phyloP scores from a whole-genome alignment of 2,888 invertebrate species.

The Sepiola atlantica region DNA sequence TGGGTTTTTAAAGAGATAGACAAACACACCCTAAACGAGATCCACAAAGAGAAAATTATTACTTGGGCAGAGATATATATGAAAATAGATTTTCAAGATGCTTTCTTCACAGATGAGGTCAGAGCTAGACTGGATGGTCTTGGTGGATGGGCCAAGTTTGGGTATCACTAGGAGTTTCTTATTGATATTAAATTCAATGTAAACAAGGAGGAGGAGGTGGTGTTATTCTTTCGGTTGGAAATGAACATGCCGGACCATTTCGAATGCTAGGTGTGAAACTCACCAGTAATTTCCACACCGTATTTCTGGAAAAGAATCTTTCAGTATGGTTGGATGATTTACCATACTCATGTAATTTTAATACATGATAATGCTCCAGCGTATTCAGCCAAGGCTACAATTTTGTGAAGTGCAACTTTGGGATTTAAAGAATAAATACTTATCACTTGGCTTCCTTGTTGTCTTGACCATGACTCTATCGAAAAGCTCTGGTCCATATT shows the following conservation, averaged over 20 bases:
- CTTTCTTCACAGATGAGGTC: no score
- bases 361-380: neutral
- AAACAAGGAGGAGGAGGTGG: neutral
- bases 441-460: no score
- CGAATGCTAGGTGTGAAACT: neutral
- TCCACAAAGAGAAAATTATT: neutral
- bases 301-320: neutral
- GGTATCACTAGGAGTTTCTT: neutral
- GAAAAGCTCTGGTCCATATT: no score
- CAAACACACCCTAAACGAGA: no score
- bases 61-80: neutral
- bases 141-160: no score
- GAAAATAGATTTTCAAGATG: neutral
- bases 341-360: neutral
- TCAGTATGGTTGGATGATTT: neutral
- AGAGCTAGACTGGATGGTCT: neutral
- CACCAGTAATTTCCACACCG: conserved; percentile 18
- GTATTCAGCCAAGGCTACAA: neutral
- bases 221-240: no score
- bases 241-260: neutral
- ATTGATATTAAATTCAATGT: neutral
- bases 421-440: no score
- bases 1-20: no score
- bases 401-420: neutral
- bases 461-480: no score